phyloP scores from a whole-genome alignment of 1,140 invertebrate genomes.

The Neodiprion virginianus region DNA sequence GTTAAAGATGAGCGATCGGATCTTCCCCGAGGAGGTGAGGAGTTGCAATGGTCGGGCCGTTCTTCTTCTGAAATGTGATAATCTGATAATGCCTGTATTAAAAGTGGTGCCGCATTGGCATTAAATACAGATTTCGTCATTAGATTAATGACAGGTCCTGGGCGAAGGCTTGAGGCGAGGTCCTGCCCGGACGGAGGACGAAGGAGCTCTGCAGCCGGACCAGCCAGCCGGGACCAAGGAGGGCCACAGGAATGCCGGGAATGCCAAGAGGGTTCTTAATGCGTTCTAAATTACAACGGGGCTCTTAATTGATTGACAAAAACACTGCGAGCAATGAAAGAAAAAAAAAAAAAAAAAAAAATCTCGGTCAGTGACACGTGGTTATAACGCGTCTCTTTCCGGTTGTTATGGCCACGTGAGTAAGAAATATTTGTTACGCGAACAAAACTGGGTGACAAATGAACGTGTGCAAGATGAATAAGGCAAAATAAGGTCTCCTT shows the following conservation, averaged over 20 bases:
- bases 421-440: too few species aligned
- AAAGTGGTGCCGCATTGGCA: conserved; percentile 36
- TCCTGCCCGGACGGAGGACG: conserved; percentile 21
- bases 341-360: too few species aligned
- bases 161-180: neutral
- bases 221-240: conserved; percentile 24
- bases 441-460: too few species aligned
- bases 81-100: conserved; percentile 46
- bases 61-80: conserved; percentile 29
- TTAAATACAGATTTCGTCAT: conserved; percentile 46
- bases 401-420: neutral
- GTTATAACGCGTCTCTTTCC: neutral
- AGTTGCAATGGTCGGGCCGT: too few species aligned
- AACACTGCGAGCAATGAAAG: conserved; percentile 26
- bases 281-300: conserved; percentile 49
- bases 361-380: neutral
- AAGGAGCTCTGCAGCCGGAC: conserved; percentile 24
- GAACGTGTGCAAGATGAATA: too few species aligned
- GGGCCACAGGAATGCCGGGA: conserved; percentile 29
- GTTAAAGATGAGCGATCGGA: conserved; percentile 3
- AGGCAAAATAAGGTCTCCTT: too few species aligned
- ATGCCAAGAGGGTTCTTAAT: conserved; percentile 40
- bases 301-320: conserved; percentile 54
- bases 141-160: conserved; percentile 43
- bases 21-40: neutral